Evolutionary conservation across 1,140 invertebrate genomes (phyloP).

Genomic region (Luehdorfia chinensis): DNA sequence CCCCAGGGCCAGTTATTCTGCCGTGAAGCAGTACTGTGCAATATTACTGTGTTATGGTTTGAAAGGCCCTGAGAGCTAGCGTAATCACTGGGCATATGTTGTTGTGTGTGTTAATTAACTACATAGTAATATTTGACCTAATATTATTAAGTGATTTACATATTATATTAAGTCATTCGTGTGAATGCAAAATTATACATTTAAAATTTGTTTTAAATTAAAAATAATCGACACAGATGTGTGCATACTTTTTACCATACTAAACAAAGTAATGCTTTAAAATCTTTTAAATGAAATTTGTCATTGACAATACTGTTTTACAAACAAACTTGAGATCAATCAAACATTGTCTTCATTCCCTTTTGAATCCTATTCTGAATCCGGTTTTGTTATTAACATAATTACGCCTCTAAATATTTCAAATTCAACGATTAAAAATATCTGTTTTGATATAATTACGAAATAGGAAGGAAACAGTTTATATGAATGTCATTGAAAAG

Average conservation of each 20-base stretch:
- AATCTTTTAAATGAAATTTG: too few relatives aligned
- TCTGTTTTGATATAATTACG: constrained; percentile 44
- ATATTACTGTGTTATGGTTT: too few relatives aligned
- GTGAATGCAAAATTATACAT: constrained; percentile 10
- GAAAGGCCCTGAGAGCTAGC: too few relatives aligned
- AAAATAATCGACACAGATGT: background rate
- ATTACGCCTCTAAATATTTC: constrained; percentile 7
- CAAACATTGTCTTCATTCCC: constrained; percentile 8
- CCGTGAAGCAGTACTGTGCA: too few relatives aligned
- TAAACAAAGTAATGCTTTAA: too few relatives aligned
- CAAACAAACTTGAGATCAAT: background rate
- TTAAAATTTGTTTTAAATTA: constrained; percentile 2
- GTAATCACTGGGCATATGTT: too few relatives aligned
- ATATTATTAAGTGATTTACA: background rate
- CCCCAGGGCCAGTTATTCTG: too few relatives aligned
- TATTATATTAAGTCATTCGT: constrained; percentile 1
- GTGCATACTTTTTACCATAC: too few relatives aligned
- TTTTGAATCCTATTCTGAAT: too few relatives aligned
- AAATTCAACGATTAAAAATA: constrained; percentile 19
- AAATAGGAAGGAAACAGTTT: constrained; percentile 44
- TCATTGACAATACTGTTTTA: too few relatives aligned
- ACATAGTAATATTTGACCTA: constrained; percentile 16
- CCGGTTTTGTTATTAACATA: constrained; percentile 10
- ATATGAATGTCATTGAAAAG: constrained; percentile 46
- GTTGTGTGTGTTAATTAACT: too few relatives aligned